Base-by-base conservation (phyloP, 2,888 invertebrate genomes). In the Scrobipalpa costella region DNA sequence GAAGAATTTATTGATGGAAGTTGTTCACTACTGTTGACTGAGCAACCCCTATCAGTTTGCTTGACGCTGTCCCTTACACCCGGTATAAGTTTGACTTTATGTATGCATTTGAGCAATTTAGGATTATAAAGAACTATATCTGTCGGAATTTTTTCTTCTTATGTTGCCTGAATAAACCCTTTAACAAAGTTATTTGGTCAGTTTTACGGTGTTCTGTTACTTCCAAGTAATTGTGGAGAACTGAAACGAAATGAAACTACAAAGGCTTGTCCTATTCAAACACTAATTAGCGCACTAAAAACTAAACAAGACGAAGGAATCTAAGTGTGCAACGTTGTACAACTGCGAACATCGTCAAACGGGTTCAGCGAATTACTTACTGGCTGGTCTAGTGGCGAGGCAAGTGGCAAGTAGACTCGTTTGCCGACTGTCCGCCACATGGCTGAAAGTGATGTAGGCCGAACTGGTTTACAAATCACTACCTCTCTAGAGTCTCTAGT, bases 371-470 rank as follows among this genome's bases (percentile, higher is more conserved):
- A 65, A 7, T 49, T 49, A 47, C n/a, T 47, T 50, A 52, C 50
- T 52, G 21, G 50, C 44, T 68, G 65, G 66, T 68, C 63, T 62
- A 66, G 8, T 59, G 27, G 63, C 50, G 19, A 57, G 68, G 61
- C 62, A 58, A 63, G 65, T 64, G 40, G 64, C 62, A 52, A 13
- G 55, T 44, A 13, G 80, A 85, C 85, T 71, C 81, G 86, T 86
- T 85, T 76, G 61, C 60, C 59, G 49, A 65, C 65, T 64, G 66
- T 61, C 75, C 70, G 74, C 74, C 83, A 80, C 76, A 81, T 83
- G 81, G 81, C 84, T 82, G 83, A 85, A 85, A 85, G 85, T 81
- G 77, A 79, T 74, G 69, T 67, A 73, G 33, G 27, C 33, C 15
- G 44, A 36, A 55, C 64, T 65, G 55, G 62, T 62, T 64, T 36